Evolutionary conservation across 2,888 invertebrate species (phyloP), one percentile per base, ranked within the genome.

Genomic region (Cyclophora albipunctata): DNA sequence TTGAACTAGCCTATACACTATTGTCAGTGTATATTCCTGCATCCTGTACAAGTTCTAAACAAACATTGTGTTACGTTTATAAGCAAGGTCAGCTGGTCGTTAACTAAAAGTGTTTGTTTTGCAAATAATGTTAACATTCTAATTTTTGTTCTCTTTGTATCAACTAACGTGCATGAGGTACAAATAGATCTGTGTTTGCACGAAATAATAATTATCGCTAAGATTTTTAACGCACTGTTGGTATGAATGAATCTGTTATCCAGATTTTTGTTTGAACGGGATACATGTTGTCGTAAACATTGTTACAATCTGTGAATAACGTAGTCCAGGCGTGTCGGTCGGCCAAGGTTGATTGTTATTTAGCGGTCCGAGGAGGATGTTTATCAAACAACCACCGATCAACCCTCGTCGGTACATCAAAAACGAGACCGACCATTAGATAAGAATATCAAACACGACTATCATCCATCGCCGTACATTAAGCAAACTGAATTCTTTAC

Each of bases 271-370:
- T 57, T 57, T 63, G 52, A 64, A 66, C 60, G 55, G 58, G 63
- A 62, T 20, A 59, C 52, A 66, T 66, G 73, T 81, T 84, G 84
- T 84, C 82, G 81, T 73, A 47, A 60, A 52, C 60, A 57, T 56
- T 20, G 20, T 20, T 20, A 58, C 58, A 49, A 46, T 50, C 58
- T 62, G 65, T 63, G 74, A 72, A 75, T 67, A 77, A 81, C 71
- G 74, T 58, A 58, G 63, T 73, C 73, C 78, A 77, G 74, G 71
- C 73, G 60, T 63, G 60, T 20, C 55, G 75, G 63, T 76, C 69
- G 78, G 78, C 78, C 84, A 85, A 85, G 84, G 85, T 82, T 74
- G 66, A 60, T 53, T 56, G 52, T 58, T 63, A 58, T 65, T 58
- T 62, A 60, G 52, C 55, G 20, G 20, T 20, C 20, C 20, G 54